Base-by-base conservation (phyloP, 2,797 vertebrate genomes). In the Tragelaphus oryx region DNA sequence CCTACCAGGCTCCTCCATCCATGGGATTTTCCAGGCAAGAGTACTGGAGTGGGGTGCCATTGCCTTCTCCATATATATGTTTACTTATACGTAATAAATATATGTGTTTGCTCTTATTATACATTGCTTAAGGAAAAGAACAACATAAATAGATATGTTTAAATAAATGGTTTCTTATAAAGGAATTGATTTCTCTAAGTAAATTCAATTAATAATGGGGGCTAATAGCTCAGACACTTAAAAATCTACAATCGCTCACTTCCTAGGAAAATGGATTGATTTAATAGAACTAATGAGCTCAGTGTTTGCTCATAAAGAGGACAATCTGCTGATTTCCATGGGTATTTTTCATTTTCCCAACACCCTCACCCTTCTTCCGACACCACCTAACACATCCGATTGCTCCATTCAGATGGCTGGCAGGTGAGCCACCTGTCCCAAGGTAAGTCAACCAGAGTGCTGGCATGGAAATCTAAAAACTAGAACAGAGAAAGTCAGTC, bases 121-220 rank as follows among this genome's bases (percentile, higher is more conserved):
- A 26, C 20, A 26, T 26, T 71, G 37, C 68, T 44, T 44, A 8
- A 74, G 33, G 30, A 48, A 89, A 93, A 83, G 14, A 41, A 80
- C 13, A 86, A 82, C 91, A 41, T 28, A 76, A 97, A 65, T 16
- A 71, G 68, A 86, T 83, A 60, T 11, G 28, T 91, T 68, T 48
- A 74, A 95, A 37, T n/a, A 30, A 92, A 85, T 62, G 24, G 22
- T 37, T 87, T 80, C 59, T 95, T 46, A 62, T 91, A 87, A 87
- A 89, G 46, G 26, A 78, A 96, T 7, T 87, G 55, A 84, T 84
- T 96, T 92, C 41, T 93, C 87, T 60, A 80, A 76, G 52, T 76
- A 93, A 76, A 95, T 83, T 78, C 28, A 62, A 89, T 95, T 94
- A 92, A 96, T 84, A 87, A 95, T 28, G 48, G 46, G 91, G 6